Evolutionary conservation across 2,888 invertebrate genomes (phyloP), one percentile per base, ranked within the genome.

Genomic region (Melipona bicolor): DNA sequence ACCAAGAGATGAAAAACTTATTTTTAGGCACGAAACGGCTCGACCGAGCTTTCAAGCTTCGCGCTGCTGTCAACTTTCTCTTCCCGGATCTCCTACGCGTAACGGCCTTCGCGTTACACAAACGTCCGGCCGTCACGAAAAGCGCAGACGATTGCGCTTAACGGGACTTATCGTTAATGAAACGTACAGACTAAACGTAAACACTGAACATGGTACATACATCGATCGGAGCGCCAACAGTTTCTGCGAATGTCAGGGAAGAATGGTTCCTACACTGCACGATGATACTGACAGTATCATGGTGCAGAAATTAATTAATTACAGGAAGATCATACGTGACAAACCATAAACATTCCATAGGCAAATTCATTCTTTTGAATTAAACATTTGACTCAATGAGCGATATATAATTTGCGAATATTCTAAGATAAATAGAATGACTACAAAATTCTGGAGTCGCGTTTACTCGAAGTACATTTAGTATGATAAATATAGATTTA

Each of bases 121-220:
- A 83, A 81, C 77, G 79, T 79, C 54, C 81, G 88, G 81, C 61
- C 69, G 81, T 67, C 77, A 77, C 82, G 59, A 72, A 73, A 76
- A 79, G 61, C 32, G 71, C 81, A 84, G 82, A 82, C 86, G 83
- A 82, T 80, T 81, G 73, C 74, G 87, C 89, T 88, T 85, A 89
- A 82, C 82, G 73, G 36, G 79, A 81, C 88, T 89, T 88, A 88
- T 88, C 88, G 88, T 88, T 89, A 89, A 89, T 79, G 84, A 89
- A 87, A 74, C 84, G 77, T 80, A 81, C 87, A 82, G 89, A 88
- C 27, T 27, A 27, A 27, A 27, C 81, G 85, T 89, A 89, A 89
- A 89, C 87, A 86, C 73, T 74, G 78, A 80, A 79, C 87, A 80
- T 74, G 84, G 77, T 81, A 65, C 56, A 69, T 69, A 65, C 56